Conservation (phyloP, 2,113 vertebrate genomes). For the Terrapene triunguis region DNA sequence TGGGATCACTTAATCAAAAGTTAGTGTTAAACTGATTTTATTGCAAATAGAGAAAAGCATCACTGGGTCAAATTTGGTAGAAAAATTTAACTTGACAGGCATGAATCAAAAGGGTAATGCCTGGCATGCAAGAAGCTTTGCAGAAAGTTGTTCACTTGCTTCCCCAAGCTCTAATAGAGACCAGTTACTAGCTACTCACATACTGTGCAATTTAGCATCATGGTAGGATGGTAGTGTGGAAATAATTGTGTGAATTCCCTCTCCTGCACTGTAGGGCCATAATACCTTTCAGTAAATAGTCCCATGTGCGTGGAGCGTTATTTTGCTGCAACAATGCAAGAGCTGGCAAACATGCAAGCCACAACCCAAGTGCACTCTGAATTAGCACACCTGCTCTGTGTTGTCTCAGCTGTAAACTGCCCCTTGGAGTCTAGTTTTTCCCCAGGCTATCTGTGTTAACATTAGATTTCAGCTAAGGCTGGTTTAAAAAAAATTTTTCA, state of each 20-base stretch:
- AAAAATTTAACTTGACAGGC: neutral
- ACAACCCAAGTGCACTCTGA: neutral
- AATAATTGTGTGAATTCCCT: neutral
- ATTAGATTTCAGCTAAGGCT: neutral
- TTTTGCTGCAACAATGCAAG: neutral
- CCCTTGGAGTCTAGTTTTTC: neutral
- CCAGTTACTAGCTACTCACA: neutral
- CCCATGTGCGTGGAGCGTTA: neutral
- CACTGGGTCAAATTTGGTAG: conserved; percentile 1
- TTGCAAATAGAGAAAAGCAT: conserved; percentile 8
- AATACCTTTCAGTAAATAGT: neutral
- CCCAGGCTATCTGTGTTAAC: neutral
- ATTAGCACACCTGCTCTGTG: neutral
- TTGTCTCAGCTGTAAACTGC: neutral
- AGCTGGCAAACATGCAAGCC: neutral
- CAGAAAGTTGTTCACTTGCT: neutral
- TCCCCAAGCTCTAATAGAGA: neutral
- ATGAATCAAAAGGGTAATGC: neutral
- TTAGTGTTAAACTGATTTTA: neutral
- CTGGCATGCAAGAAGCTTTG: neutral
- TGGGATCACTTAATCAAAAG: neutral
- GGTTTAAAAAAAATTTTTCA: neutral
- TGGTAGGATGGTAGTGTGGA: neutral
- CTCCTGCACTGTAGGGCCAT: neutral
- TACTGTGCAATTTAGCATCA: neutral